These are phyloP conservation scores for Rostratula benghalensis DNA, from an alignment of 2,113 vertebrate species.

Conservation along the genomic window DNA sequence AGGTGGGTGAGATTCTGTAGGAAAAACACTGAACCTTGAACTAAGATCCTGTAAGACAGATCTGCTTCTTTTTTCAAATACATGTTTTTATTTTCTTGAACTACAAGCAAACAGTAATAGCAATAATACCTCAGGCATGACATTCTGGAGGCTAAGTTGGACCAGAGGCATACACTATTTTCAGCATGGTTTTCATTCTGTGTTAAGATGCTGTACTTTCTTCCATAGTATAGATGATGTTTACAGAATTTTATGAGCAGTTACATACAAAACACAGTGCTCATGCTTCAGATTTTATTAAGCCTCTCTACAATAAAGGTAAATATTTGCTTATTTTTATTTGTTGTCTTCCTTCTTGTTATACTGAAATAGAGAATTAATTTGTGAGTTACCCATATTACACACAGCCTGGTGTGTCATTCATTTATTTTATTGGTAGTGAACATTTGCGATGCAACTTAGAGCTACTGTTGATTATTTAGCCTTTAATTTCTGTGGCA, in stretches of 20 bases:
- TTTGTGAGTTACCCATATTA: not conserved
- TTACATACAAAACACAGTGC: not conserved
- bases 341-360: not conserved
- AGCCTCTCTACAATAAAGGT: not conserved
- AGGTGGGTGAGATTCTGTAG: not conserved
- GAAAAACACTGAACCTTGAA: not conserved
- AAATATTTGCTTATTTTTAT: not conserved
- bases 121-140: slow-evolving; percentile 11
- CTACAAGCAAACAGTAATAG: slow-evolving; percentile 6
- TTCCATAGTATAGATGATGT: not conserved
- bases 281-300: not conserved
- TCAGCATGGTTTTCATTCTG: not conserved
- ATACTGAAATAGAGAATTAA: not conserved
- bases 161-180: not conserved
- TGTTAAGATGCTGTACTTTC: not conserved
- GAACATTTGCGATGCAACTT: not conserved
- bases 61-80: slow-evolving; percentile 45
- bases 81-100: slow-evolving; percentile 25
- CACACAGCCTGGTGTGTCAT: not conserved
- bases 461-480: not conserved
- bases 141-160: slow-evolving; percentile 1
- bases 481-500: not conserved
- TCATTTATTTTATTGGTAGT: not conserved
- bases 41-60: not conserved
- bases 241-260: not conserved